Conservation (phyloP, 2,113 vertebrate species). For the Silurus meridionalis region DNA sequence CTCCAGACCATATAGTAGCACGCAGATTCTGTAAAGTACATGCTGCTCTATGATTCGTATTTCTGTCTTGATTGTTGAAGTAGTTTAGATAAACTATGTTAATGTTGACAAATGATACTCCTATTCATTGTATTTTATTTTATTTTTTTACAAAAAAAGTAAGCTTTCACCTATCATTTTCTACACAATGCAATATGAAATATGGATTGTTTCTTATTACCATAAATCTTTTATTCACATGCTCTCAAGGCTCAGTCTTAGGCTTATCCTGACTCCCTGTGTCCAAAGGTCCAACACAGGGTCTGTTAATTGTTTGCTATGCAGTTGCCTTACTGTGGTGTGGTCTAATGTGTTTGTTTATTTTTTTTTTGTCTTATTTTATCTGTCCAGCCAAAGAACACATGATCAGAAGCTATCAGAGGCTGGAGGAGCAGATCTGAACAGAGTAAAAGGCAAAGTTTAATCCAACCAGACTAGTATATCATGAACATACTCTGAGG, state of each 20-base stretch:
- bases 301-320: slow-evolving; percentile 65
- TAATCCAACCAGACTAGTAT: background rate
- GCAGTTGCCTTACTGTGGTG: slow-evolving; percentile 65
- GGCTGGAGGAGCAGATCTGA: slow-evolving; percentile 18
- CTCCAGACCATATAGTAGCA: slow-evolving; percentile 6
- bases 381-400: slow-evolving; percentile 63
- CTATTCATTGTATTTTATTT: background rate
- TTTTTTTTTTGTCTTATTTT: slow-evolving; percentile 59
- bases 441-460: slow-evolving; percentile 17
- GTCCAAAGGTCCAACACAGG: slow-evolving; percentile 42
- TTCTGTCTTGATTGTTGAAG: slow-evolving; percentile 1
- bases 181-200: background rate
- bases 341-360: slow-evolving; percentile 60
- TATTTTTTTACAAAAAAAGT: too few relatives aligned
- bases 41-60: background rate
- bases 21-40: slow-evolving; percentile 18
- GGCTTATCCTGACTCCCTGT: slow-evolving; percentile 28
- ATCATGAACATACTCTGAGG: slow-evolving; percentile 32
- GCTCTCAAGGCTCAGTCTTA: background rate
- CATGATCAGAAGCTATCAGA: slow-evolving; percentile 50
- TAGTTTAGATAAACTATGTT: slow-evolving; percentile 10
- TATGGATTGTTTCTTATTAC: background rate
- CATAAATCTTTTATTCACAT: background rate
- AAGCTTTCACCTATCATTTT: background rate
- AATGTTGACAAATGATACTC: background rate